Conservation (phyloP, 2,888 invertebrate species). For the Schizaphis graminum region DNA sequence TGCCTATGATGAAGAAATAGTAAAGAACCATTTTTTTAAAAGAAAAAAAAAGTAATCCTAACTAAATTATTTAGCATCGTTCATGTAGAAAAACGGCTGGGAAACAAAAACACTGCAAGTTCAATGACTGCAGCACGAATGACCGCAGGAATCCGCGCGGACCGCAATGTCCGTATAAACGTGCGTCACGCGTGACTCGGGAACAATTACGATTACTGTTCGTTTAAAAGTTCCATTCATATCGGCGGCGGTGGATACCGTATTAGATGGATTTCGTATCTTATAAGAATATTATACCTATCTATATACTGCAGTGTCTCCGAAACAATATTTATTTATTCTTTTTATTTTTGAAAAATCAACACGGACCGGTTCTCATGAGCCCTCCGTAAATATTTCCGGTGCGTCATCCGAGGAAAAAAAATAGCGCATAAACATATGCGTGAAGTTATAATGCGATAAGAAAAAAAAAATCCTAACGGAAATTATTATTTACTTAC, state of each 20-base stretch:
- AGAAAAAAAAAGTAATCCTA: slow-evolving; percentile 53
- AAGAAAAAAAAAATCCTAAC: background rate
- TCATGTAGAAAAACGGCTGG: slow-evolving; percentile 61
- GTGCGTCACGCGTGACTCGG: slow-evolving; percentile 63
- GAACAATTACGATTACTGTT: slow-evolving; percentile 49
- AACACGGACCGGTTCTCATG: background rate
- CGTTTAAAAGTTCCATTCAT: slow-evolving; percentile 50
- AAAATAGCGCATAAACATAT: background rate
- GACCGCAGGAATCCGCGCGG: slow-evolving; percentile 62
- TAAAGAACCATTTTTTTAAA: slow-evolving; percentile 15
- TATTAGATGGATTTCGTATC: background rate
- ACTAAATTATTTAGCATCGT: slow-evolving; percentile 65
- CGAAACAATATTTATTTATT: slow-evolving; percentile 1
- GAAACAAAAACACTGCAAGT: slow-evolving; percentile 64
- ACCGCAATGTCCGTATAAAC: slow-evolving; percentile 64
- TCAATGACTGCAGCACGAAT: slow-evolving; percentile 65
- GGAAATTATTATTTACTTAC: background rate
- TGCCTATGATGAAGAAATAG: slow-evolving; percentile 8
- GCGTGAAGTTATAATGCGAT: background rate
- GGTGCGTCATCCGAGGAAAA: background rate
- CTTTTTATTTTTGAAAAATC: background rate
- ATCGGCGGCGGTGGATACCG: background rate
- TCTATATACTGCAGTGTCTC: background rate
- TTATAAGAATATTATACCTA: background rate
- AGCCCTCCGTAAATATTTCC: background rate